Evolutionary conservation across 1,140 invertebrate genomes (phyloP), one percentile per base, ranked within the genome.

Genomic region (Drosophila setifemur): DNA sequence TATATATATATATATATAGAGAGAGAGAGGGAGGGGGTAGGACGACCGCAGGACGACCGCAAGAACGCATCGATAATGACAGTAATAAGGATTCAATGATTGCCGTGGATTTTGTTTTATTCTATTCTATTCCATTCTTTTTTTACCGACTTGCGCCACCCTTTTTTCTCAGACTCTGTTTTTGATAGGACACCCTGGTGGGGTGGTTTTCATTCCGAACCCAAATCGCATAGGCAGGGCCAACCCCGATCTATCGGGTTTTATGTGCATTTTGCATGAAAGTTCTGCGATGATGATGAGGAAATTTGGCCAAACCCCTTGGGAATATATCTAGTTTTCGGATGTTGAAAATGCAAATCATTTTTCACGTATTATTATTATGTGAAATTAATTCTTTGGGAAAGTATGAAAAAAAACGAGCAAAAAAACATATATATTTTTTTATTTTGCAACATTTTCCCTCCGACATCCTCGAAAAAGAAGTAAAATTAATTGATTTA

Each of bases 71-170:
- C 58, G 72, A 76, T 86, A 86, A 86, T 86, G 81, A 86, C 82
- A 43, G 81, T 86, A 86, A 86, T 86, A 86, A 81, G 81, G 82
- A 86, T 86, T 86, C 81, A 86, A 86, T 86, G 82, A 86, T 87
- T 86, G 72, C 73, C 81, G 57, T 79, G 47, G 79, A 85, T 76
- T 73, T 67, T 57, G 44, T 68, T 53, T 73, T 66, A 64, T 57
- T 47, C 37, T 33, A 49, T 63, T n/a, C n/a, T n/a, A n/a, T n/a
- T n/a, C n/a, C n/a, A n/a, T n/a, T n/a, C n/a, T n/a, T n/a, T 74
- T 39, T 70, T 45, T 23, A 33, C 18, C 26, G 18, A 48, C 18
- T 61, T 28, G 52, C 28, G 43, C 47, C 70, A 85, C 79, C 79
- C 79, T 55, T 86, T 86, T 67, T 50, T 19, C 5, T n/a, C 6